phyloP scores from a whole-genome alignment of 2,113 vertebrate genomes.

The Gorsachius goisagi region DNA sequence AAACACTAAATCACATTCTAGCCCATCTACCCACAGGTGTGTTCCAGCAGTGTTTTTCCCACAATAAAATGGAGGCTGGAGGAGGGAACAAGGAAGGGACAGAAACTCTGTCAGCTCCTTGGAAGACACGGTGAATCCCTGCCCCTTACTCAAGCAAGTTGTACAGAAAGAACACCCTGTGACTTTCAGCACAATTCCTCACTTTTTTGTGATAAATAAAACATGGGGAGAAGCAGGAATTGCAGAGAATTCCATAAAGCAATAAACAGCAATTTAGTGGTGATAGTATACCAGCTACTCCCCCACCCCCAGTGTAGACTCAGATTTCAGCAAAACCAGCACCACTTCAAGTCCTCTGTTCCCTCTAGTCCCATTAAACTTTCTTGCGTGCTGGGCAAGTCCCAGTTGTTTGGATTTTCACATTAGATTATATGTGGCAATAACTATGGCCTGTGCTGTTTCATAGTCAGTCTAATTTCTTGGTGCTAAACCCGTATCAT shows the following conservation, averaged over 20 bases:
- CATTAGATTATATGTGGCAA: not conserved
- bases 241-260: not conserved
- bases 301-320: not conserved
- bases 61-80: not conserved
- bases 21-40: not conserved
- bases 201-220: conserved; percentile 40
- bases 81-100: not conserved
- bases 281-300: not conserved
- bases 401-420: conserved; percentile 41
- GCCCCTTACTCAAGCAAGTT: not conserved
- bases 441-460: not conserved
- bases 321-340: conserved; percentile 23
- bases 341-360: not conserved
- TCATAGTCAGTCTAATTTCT: not conserved
- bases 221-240: conserved; percentile 9
- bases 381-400: not conserved
- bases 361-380: conserved; percentile 10
- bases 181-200: not conserved
- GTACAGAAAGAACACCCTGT: not conserved
- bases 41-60: not conserved
- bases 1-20: not conserved
- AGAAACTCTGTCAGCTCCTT: not conserved
- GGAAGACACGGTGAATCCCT: not conserved
- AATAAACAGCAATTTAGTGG: conserved; percentile 17
- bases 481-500: not conserved